Evolutionary conservation across 1,140 invertebrate genomes (phyloP), one percentile per base, ranked within the genome.

Genomic region (Paraescarpia echinospica): DNA sequence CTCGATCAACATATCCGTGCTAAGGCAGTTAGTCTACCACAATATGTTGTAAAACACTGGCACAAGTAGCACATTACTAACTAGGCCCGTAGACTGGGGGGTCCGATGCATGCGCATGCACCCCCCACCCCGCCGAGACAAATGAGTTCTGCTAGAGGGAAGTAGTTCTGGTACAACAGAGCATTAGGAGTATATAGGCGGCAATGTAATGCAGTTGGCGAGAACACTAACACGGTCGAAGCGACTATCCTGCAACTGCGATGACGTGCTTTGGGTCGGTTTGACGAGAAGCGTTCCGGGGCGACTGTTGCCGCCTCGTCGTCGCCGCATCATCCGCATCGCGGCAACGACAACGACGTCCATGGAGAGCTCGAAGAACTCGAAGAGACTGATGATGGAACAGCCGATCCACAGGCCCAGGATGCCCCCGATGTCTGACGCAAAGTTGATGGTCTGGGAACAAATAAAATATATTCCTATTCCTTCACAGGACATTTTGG

Each of bases 401-500:
- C 51, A 92, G 33, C 92, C 92, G 33, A 92, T 34, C 92, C 92
- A 92, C 33, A 92, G 92, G 12, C 92, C 92, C 41, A 92, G 41
- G 12, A 92, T 88, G 34, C 92, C 92, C 9, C 92, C 92, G 51
- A 92, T 89, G 88, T 92, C 92, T 12, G 92, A 92, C 33, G 41
- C 33, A 33, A 35, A 91, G 34, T 48, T 91, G 12, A 34, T 33
- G 33, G 41, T 91, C 91, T 91, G n/a, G 6, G 41, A 18, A 48
- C 59, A 77, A 77, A 27, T 27, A 18, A 77, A 77, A 77, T 18
- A 27, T 27, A 77, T 77, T 18, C 22, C 14, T 31, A 22, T 0
- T 27, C 22, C 27, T 77, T 27, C 59, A 27, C 12, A 4, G 59
- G 27, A 22, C 27, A 27, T 27, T 77, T 12, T 77, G 12, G 0